phyloP scores from a whole-genome alignment of 2,888 invertebrate species.

The Pammene aurita region DNA sequence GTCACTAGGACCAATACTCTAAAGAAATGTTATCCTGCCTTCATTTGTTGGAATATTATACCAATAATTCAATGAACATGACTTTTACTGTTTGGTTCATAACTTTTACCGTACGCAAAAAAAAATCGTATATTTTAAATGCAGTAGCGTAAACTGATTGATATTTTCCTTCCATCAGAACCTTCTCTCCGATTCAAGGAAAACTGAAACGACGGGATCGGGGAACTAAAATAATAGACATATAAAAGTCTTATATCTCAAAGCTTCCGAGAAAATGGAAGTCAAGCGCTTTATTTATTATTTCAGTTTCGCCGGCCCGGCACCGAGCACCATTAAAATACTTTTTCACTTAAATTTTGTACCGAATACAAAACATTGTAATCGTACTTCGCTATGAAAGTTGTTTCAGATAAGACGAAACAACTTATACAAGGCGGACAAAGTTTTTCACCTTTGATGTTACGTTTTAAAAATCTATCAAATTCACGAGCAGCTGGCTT shows the following conservation, averaged over 20 bases:
- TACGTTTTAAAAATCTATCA: constrained; percentile 29
- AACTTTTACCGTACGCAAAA: no score
- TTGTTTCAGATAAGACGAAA: constrained; percentile 29
- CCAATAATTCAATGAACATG: no score
- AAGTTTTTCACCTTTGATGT: constrained; percentile 32
- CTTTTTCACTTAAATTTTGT: constrained; percentile 30
- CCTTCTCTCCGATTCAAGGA: neutral
- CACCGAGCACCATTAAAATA: constrained; percentile 32
- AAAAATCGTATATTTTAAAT: neutral
- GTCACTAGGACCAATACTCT: no score
- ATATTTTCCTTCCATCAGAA: neutral
- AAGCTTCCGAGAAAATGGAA: constrained; percentile 22
- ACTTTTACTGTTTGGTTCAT: no score
- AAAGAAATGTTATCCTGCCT: no score
- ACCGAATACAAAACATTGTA: constrained; percentile 31
- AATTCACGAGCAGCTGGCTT: constrained; percentile 20
- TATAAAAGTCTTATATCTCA: constrained; percentile 14
- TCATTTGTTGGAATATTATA: no score
- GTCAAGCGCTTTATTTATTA: constrained; percentile 32
- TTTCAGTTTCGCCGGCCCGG: constrained; percentile 22
- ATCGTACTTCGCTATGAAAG: constrained; percentile 29
- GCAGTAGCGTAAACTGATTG: neutral
- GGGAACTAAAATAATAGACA: constrained; percentile 26
- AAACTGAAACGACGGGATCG: neutral
- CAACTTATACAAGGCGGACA: constrained; percentile 6